These are phyloP conservation scores for Eupithecia inturbata DNA, from an alignment of 2,888 invertebrate genomes.

Conservation along the genomic window DNA sequence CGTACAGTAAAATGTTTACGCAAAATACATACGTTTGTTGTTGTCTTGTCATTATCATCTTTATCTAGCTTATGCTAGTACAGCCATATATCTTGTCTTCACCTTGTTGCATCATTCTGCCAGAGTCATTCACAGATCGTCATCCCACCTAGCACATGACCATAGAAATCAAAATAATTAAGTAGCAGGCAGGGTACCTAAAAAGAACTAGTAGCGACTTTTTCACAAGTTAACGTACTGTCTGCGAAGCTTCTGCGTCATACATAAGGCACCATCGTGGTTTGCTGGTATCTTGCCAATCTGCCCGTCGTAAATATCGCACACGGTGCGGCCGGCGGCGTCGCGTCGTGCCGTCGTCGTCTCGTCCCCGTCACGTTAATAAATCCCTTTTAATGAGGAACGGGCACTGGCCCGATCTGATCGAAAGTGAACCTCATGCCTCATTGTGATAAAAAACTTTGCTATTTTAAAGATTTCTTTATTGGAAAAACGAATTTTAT, in stretches of 20 bases:
- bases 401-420: conserved; percentile 77
- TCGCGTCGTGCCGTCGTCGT: conserved; percentile 61
- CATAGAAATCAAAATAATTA: background rate
- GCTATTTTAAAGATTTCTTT: conserved; percentile 14
- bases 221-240: conserved; percentile 16
- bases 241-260: conserved; percentile 17
- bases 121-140: background rate
- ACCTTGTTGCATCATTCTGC: background rate
- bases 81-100: background rate
- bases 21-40: background rate
- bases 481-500: background rate
- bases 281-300: conserved; percentile 64
- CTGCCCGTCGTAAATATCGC: conserved; percentile 76
- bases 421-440: conserved; percentile 49
- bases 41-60: background rate
- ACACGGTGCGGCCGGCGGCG: conserved; percentile 48
- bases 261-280: conserved; percentile 46
- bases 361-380: conserved; percentile 75
- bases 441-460: conserved; percentile 18
- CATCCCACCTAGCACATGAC: background rate
- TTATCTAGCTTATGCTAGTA: background rate
- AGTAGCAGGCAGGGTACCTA: background rate
- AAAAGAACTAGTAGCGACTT: background rate
- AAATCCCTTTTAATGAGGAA: conserved; percentile 82
- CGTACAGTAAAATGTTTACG: background rate